phyloP scores from a whole-genome alignment of 2,888 invertebrate species.

The Halictus quadricinctus region DNA sequence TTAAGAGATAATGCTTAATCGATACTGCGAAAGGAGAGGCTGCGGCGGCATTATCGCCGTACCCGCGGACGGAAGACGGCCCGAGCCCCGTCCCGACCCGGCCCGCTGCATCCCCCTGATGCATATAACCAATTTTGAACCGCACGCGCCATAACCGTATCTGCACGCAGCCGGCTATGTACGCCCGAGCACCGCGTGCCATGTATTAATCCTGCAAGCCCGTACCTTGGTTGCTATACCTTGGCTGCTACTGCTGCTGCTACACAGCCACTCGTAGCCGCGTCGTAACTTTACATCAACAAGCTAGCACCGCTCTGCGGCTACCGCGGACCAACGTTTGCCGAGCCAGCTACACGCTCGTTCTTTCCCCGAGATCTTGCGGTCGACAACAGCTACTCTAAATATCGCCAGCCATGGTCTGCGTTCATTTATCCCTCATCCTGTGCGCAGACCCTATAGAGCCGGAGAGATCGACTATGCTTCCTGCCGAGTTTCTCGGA shows the following conservation, averaged over 20 bases:
- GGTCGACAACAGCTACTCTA: slow-evolving; percentile 24
- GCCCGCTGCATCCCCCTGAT: slow-evolving; percentile 55
- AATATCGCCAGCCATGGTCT: slow-evolving; percentile 9
- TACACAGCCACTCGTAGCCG: slow-evolving; percentile 13
- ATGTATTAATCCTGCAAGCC: slow-evolving; percentile 56
- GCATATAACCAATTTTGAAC: slow-evolving; percentile 68
- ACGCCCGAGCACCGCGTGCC: slow-evolving; percentile 22
- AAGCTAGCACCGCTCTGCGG: neutral
- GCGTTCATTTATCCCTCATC: slow-evolving; percentile 17
- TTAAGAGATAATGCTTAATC: slow-evolving; percentile 69
- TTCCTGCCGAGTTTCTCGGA: neutral
- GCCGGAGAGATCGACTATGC: neutral
- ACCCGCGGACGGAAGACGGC: slow-evolving; percentile 52
- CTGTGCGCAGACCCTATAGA: neutral
- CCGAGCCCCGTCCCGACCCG: neutral
- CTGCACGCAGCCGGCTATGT: slow-evolving; percentile 62
- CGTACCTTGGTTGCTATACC: neutral
- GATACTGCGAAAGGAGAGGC: slow-evolving; percentile 48
- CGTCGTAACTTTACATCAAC: slow-evolving; percentile 56
- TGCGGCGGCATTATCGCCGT: slow-evolving; percentile 35
- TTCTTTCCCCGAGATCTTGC: slow-evolving; percentile 20
- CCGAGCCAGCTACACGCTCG: slow-evolving; percentile 7
- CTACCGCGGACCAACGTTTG: neutral
- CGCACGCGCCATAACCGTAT: slow-evolving; percentile 66
- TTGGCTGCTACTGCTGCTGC: neutral